Evolutionary conservation across 2,797 vertebrate species (phyloP).

Genomic region (Atherinosoma microstoma): DNA sequence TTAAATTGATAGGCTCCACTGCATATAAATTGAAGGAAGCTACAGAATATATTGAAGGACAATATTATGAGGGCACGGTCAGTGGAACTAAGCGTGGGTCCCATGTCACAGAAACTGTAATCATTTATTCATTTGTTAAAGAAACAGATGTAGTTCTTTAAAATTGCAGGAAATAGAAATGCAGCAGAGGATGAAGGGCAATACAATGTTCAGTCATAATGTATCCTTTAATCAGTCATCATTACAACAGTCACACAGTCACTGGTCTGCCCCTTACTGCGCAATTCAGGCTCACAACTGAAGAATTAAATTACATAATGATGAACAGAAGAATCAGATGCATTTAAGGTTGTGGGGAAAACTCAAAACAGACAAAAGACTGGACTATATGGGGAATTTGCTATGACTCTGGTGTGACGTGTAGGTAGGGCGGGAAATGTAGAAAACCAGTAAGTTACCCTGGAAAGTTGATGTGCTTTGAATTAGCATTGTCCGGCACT

Average conservation of each 20-base stretch:
- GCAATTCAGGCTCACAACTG: constrained; percentile 7
- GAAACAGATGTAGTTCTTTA: constrained; percentile 11
- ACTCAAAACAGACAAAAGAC: neutral
- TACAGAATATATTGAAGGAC: neutral
- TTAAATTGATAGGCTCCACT: neutral
- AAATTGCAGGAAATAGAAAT: constrained; percentile 19
- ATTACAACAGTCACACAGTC: neutral
- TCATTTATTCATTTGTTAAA: neutral
- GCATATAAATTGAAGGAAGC: neutral
- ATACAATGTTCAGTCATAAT: neutral
- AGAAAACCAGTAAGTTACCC: constrained; percentile 42
- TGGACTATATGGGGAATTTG: constrained; percentile 44
- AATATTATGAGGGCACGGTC: neutral
- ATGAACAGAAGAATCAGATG: neutral
- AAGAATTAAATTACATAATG: constrained; percentile 15
- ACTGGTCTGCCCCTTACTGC: constrained; percentile 12
- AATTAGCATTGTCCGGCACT: neutral
- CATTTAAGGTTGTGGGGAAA: constrained; percentile 29
- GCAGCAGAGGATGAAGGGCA: constrained; percentile 1
- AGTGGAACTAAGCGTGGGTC: neutral
- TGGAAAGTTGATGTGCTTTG: constrained; percentile 24
- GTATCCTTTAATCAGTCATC: constrained; percentile 3
- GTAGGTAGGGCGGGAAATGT: constrained; percentile 21
- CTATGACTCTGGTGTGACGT: constrained; percentile 33
- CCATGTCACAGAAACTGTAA: neutral